Evolutionary conservation across 2,113 vertebrate genomes (phyloP).

Genomic region (Petromus typicus): DNA sequence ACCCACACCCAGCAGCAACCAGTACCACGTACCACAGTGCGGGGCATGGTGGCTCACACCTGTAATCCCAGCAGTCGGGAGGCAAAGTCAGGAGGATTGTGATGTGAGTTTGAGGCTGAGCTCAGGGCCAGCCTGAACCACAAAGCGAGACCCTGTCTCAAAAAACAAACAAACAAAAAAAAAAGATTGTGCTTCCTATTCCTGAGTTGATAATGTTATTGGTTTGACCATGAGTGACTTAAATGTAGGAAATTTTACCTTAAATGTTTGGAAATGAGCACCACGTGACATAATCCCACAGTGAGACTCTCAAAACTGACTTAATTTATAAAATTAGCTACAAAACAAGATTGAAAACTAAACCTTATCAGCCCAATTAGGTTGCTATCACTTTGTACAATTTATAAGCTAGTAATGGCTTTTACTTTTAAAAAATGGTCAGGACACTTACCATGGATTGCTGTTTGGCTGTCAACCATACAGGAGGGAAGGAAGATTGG

Average conservation of each 20-base stretch:
- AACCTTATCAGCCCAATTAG: neutral
- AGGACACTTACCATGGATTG: neutral
- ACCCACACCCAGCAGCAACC: too few species aligned
- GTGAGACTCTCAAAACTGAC: neutral
- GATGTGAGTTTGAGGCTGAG: too few species aligned
- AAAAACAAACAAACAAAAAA: too few species aligned
- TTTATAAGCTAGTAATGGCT: neutral
- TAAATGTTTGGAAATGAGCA: neutral
- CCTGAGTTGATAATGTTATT: neutral
- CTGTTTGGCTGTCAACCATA: neutral
- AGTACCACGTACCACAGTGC: too few species aligned
- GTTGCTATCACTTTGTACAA: neutral
- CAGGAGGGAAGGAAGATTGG: neutral
- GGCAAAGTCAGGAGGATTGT: too few species aligned
- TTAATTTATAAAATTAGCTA: neutral
- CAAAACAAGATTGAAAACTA: neutral
- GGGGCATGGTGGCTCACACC: too few species aligned
- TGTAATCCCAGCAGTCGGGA: too few species aligned
- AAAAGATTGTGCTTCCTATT: conserved; percentile 15
- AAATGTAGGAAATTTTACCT: neutral
- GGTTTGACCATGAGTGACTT: neutral
- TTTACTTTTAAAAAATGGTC: neutral
- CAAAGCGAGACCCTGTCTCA: too few species aligned
- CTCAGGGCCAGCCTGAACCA: too few species aligned
- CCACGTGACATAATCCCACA: neutral